Evolutionary conservation across 2,888 invertebrate genomes (phyloP), one percentile per base, ranked within the genome.

Genomic region (Periphyllus acericola): DNA sequence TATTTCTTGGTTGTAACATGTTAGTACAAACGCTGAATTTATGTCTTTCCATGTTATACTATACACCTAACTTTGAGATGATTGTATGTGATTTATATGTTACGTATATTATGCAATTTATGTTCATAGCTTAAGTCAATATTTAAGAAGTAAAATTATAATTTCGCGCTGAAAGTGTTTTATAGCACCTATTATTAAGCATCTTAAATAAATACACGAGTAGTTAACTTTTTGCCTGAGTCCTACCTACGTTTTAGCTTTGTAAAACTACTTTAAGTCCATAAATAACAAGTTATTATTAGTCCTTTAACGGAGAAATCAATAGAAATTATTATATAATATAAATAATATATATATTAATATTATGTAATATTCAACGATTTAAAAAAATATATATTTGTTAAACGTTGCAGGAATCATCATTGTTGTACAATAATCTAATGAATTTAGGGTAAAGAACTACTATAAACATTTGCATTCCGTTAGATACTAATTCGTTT

Each of bases 381-480:
- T 72, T 52, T 52, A 34, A n/a, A 0, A 8, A 83, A 68, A 11
- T 11, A 72, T 52, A 72, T 72, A 34, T 83, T 78, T n/a, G n/a
- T 78, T 83, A 36, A n/a, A 55, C 3, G 21, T 1, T 9, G 9
- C 11, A 21, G n/a, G 34, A 83, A 72, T 72, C 34, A 19, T 83
- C 52, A 72, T 83, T 72, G 72, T 72, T 52, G 34, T 83, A 52
- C 71, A 82, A 82, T 55, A 29, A 19, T 46, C 25, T 79, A 60
- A 79, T 29, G 34, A 60, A 79, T 32, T 71, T 74, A 74, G 71
- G 46, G 32, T 72, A 72, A 82, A 72, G n/a, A 72, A 34, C 55
- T 68, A 40, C 21, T 71, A 82, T 82, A 82, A 71, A 83, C 74
- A 83, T 83, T 72, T 83, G 55, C 83, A 55, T 83, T 55, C 34